A percentile compares a stretch with the other conserved stretches of the same genome.
Conservation (phyloP, 53 echinoderm and acorn worm genomes). For the Henricia sp. region DNA sequence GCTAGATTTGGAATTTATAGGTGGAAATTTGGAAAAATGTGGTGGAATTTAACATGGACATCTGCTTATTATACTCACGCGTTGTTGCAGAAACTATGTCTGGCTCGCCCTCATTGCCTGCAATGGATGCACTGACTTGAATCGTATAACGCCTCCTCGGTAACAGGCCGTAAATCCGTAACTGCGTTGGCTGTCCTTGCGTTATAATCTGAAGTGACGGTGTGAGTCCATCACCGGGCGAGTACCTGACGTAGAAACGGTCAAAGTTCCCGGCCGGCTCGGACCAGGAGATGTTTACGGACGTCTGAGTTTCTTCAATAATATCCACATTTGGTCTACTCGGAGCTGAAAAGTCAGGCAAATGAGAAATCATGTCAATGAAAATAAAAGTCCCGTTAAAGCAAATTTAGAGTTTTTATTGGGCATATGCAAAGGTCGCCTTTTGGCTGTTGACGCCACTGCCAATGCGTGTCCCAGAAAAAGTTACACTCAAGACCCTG, state of each 20-base stretch:
- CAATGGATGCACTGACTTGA: conserved; percentile 15
- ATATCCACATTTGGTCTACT: not conserved
- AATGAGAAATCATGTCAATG: no score
- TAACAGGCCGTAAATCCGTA: conserved; percentile 45
- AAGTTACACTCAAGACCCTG: no score
- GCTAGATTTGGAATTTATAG: no score
- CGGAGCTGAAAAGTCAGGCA: conserved; percentile 31
- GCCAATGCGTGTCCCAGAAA: no score
- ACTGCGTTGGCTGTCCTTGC: not conserved
- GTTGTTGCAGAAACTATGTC: not conserved
- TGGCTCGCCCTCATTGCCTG: not conserved
- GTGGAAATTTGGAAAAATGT: no score
- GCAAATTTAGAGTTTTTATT: no score
- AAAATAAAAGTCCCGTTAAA: no score
- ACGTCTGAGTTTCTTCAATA: not conserved
- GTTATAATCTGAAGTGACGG: not conserved
- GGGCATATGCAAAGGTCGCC: no score
- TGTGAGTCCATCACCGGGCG: conserved; percentile 48
- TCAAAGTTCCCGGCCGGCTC: conserved; percentile 52
- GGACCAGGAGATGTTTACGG: conserved; percentile 48
- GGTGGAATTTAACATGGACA: no score
- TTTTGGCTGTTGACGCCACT: no score
- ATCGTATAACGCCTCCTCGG: conserved; percentile 56
- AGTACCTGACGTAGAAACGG: conserved; percentile 45
- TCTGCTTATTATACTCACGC: conserved; percentile 13